Evolutionary conservation across 2,113 vertebrate species (phyloP), one percentile per base, ranked within the genome.

Genomic region (Ciconia boyciana): DNA sequence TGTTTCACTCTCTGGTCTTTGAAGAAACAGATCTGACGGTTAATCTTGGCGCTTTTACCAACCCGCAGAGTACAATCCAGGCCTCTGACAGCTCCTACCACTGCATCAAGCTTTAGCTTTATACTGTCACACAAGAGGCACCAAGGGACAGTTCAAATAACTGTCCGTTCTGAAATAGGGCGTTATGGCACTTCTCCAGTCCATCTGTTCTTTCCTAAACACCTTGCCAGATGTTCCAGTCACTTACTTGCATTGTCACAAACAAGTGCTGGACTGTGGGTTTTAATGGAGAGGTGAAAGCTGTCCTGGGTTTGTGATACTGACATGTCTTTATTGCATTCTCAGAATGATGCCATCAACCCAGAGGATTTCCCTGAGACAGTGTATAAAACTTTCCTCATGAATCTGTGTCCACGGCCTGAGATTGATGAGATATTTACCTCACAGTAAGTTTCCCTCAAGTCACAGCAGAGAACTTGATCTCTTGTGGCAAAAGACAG

Each of bases 341-440:
- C 94, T 86, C 89, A 99, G 99, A 98, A 99, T 24, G 99, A 99
- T 77, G 96, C 98, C 85, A 99, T 99, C 94, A 99, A 99, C 86
- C 98, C 98, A 2, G 99, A 99, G n/a, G 99, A 99, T 93, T 99
- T 99, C 90, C 99, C 99, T 5, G 99, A 99, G 89, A 60, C 98
- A 0, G 99, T 99, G 72, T 99, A 98, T 96, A 99, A 97, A 98
- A 97, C 98, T 7, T 99, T 99, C 94, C 97, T 99, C 77, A 97
- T 98, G 97, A 98, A 98, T 44, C 98, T 99, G 57, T 99, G 99
- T 95, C 99, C 99, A 44, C 98, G 99, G 66, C 99, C 99, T 6
- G 99, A 99, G 96, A 99, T 99, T 65, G 98, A 99, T 18, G 99
- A 99, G 97, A 99, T 99, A 97, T 99, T 99, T 96, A 99, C 99